Evolutionary conservation across 2,113 vertebrate genomes (phyloP).

Genomic region (Ifrita kowaldi): DNA sequence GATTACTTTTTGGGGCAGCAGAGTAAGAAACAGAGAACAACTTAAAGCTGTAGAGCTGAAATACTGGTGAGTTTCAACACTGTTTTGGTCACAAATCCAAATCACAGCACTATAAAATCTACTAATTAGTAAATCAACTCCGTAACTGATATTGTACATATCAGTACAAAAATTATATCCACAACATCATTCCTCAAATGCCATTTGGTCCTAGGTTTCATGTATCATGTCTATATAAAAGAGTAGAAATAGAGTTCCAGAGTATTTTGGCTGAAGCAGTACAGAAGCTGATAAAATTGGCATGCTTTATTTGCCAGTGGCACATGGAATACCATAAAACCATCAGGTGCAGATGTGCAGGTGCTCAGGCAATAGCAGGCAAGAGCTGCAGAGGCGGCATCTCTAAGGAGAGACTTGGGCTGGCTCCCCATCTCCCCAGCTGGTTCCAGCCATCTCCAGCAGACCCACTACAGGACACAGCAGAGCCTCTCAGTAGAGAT

Average conservation of each 20-base stretch:
- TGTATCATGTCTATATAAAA: background rate
- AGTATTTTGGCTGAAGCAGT: background rate
- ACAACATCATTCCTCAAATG: background rate
- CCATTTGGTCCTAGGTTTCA: background rate
- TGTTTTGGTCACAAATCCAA: background rate
- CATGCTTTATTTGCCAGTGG: background rate
- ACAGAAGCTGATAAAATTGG: background rate
- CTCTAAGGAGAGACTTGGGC: rapidly evolving
- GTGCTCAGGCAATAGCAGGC: background rate
- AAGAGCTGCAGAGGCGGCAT: background rate
- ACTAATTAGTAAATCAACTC: background rate
- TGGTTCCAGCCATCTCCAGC: background rate
- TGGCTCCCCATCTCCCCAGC: background rate
- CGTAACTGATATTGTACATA: background rate
- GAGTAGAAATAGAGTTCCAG: background rate
- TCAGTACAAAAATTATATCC: background rate
- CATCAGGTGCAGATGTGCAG: too few relatives aligned
- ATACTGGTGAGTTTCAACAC: background rate
- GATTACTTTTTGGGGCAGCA: background rate
- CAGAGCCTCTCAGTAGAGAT: background rate
- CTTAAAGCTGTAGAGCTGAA: background rate
- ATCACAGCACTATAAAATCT: background rate
- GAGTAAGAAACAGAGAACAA: background rate
- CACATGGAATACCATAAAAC: background rate
- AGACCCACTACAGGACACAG: background rate